Evolutionary conservation across 2,888 invertebrate species (phyloP), one percentile per base, ranked within the genome.

Genomic region (Brachylomia viminalis): DNA sequence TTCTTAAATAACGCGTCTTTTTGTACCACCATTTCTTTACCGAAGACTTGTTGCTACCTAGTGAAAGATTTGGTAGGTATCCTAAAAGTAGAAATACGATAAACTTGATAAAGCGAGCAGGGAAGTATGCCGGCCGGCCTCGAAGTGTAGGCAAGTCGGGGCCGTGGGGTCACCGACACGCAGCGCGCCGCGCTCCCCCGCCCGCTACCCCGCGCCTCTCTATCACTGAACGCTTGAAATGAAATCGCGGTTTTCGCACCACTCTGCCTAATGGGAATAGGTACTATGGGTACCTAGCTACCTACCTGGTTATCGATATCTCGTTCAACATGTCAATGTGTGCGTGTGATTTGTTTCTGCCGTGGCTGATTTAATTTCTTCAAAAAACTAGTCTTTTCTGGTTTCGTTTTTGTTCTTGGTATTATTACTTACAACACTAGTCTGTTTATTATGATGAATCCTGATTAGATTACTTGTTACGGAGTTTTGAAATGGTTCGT

Each of bases 131-230:
- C 91, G 91, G 91, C 86, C 90, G 91, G 91, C 86, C 90, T 91
- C 90, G 88, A 90, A 89, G 90, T 89, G 89, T 91, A 91, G 88
- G 93, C 91, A 91, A 91, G 91, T 92, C 93, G 93, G 93, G 93
- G 94, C 94, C 93, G 94, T 92, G 95, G 93, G 95, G 95, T 96
- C 95, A 95, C 91, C 95, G 95, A 96, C 95, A 94, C 93, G 89
- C 88, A 88, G 89, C 86, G 84, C 88, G 85, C 88, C 90, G 89
- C 89, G 88, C 89, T 82, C 90, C 87, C 87, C 88, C 83, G 49
- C 70, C 75, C 71, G 52, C 45, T 11, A 5, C 71, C 88, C 86
- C 87, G 85, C 85, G 84, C 85, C 87, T 88, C 90, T 86, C 88
- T 89, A 89, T 90, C 84, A 89, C 89, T 84, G 87, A 89, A 85